Evolutionary conservation across 2,113 vertebrate species (phyloP), one percentile per base, ranked within the genome.

Genomic region (Grallaria varia): DNA sequence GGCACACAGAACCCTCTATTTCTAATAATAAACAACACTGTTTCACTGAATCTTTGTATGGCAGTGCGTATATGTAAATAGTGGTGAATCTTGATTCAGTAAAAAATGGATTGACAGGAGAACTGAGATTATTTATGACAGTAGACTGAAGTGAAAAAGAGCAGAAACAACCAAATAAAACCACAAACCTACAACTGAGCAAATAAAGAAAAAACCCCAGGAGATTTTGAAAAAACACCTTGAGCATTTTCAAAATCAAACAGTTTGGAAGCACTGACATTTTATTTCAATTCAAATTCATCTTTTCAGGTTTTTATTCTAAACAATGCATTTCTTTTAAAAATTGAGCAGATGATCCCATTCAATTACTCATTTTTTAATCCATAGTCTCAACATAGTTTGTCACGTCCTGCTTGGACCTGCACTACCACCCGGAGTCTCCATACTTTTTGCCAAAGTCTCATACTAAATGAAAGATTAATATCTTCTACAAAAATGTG

Each of bases 141-240:
- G 28, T 25, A 39, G 25, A 19, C 14, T 37, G n/a, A 50, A 82
- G 12, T 15, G 8, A 35, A 81, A 74, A 7, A 20, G 28, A 30
- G 18, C 1, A 28, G 9, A 39, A 47, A 20, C 12, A 84, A 37
- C 7, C 6, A 49, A 77, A 42, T 8, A 52, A 35, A 60, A 52
- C 11, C 6, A 33, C 4, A 69, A 68, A 55, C 4, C 2, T 17
- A 33, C 4, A 67, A 15, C 1, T 17, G 5, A 42, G 5, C 11
- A 37, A 76, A 60, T 21, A 39, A 21, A 28, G 23, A 37, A 71
- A 33, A 13, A 72, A 42, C 4, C 6, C 7, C 2, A 17, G 23
- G 3, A 39, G 21, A 56, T 71, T 63, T 40, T 52, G 10, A 94
- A 82, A 75, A 33, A 35, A 69, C 50, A 44, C 24, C 6, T 4